These are phyloP conservation scores for Triplophysa rosa DNA, from an alignment of 2,113 vertebrate species.

Conservation along the genomic window DNA sequence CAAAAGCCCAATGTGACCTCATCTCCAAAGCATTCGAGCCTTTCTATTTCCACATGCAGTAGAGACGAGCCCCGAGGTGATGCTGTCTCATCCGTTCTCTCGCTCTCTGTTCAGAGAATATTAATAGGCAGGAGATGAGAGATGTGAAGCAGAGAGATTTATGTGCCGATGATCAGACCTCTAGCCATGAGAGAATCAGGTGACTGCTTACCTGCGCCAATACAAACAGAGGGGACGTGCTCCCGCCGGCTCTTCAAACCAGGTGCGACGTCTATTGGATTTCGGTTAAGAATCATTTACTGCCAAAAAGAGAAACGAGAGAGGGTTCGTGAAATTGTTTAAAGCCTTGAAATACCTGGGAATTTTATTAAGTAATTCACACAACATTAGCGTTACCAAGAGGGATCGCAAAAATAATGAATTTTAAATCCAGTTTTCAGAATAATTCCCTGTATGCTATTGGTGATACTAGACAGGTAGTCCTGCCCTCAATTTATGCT, in stretches of 20 bases:
- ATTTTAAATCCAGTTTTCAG: no score
- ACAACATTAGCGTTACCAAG: no score
- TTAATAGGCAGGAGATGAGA: slow-evolving; percentile 43
- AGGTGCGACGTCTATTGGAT: slow-evolving; percentile 11
- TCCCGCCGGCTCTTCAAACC: background rate
- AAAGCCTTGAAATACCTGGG: no score
- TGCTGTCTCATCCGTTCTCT: background rate
- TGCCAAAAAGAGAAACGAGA: background rate
- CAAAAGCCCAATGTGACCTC: slow-evolving; percentile 32
- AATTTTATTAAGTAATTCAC: no score
- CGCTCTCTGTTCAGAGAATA: slow-evolving; percentile 34
- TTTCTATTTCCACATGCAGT: background rate
- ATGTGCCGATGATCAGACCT: slow-evolving; percentile 15
- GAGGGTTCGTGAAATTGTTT: no score
- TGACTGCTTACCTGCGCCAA: slow-evolving; percentile 22
- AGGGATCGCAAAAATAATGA: no score
- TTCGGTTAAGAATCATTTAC: background rate
- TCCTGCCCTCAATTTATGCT: no score
- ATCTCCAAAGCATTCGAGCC: slow-evolving; percentile 23
- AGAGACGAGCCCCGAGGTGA: slow-evolving; percentile 25
- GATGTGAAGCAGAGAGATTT: slow-evolving; percentile 41
- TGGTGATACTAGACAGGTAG: no score
- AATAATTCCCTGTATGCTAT: no score
- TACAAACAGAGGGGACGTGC: background rate
- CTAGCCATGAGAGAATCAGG: slow-evolving; percentile 1